Evolutionary conservation across 2,888 invertebrate species (phyloP), one percentile per base, ranked within the genome.

Genomic region (Urechis unicinctus): DNA sequence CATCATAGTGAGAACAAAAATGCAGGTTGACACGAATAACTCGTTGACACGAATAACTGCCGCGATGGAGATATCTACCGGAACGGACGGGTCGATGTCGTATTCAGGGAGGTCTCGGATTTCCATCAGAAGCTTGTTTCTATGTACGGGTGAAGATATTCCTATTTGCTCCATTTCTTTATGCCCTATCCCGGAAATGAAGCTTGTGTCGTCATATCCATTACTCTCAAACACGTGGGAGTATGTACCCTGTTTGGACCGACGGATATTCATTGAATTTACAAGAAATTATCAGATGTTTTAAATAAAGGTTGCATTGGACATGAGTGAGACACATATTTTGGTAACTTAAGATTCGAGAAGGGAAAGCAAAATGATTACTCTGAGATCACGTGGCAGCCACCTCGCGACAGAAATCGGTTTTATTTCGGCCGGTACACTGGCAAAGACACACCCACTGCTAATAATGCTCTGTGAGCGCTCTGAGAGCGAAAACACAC

Each of bases 121-220:
- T 21, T 28, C 56, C 2, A 25, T 26, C 46, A 59, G 30, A 3
- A 59, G 43, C 2, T 51, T 48, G 22, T 50, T 52, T 29, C 55
- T 45, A 28, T 53, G 52, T 31, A 46, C 17, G 21, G n/a, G 45
- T 13, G 48, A 49, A 13, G 22, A 21, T 13, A 59, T 52, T 2
- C 56, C 56, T 6, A 59, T 25, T 3, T 24, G 30, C 45, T 6
- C 3, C 25, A 59, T 41, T 2, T 59, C 59, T 17, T 6, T 17
- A 21, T 56, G 52, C n/a, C 56, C 42, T 41, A 59, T 53, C 21
- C 59, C 59, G 1, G 56, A 24, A n/a, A 59, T 36, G 50, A 59
- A 53, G n/a, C 31, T 44, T 3, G 59, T 59, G 51, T 59, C 56
- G 4, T 56, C 56, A 31, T 53, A 59, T 21, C 59, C 59, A 3